A percentile compares a stretch with the other conserved stretches of the same genome.
phyloP scores from a whole-genome alignment of 2,113 vertebrate genomes.

The Craseonycteris thonglongyai region DNA sequence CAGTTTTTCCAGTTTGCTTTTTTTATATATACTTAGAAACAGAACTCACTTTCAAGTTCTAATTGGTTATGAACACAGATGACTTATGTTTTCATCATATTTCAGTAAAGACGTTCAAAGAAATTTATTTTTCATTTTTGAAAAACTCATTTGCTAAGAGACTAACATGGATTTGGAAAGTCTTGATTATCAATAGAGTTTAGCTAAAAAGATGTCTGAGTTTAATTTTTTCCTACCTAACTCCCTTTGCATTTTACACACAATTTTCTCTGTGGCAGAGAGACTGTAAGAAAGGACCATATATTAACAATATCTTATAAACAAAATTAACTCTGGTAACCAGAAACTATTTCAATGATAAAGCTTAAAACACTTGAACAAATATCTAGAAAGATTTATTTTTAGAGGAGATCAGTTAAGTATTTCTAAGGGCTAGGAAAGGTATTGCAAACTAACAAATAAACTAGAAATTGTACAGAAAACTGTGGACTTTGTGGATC shows the following conservation, averaged over 20 bases:
- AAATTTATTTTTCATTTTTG: background rate
- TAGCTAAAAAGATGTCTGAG: background rate
- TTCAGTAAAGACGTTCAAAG: background rate
- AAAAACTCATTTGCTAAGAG: background rate
- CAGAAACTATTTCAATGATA: background rate
- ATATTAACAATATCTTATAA: background rate
- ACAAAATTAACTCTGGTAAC: background rate
- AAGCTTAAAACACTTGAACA: background rate
- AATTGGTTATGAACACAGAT: background rate
- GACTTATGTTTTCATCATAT: background rate
- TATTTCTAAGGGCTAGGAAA: background rate
- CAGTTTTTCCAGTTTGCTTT: background rate
- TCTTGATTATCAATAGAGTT: background rate
- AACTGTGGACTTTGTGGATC: background rate
- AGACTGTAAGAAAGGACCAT: background rate
- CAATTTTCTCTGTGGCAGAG: background rate
- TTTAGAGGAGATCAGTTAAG: background rate
- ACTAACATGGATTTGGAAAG: background rate
- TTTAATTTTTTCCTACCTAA: background rate
- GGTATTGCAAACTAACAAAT: background rate
- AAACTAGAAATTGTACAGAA: background rate
- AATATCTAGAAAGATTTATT: background rate
- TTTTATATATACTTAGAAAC: background rate
- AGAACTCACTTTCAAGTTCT: background rate
- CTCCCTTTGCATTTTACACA: background rate